Percentiles rank a stretch among this genome's conserved stretches.
Evolutionary conservation across 2,888 invertebrate species (phyloP).

Genomic region (Eilema depressum): DNA sequence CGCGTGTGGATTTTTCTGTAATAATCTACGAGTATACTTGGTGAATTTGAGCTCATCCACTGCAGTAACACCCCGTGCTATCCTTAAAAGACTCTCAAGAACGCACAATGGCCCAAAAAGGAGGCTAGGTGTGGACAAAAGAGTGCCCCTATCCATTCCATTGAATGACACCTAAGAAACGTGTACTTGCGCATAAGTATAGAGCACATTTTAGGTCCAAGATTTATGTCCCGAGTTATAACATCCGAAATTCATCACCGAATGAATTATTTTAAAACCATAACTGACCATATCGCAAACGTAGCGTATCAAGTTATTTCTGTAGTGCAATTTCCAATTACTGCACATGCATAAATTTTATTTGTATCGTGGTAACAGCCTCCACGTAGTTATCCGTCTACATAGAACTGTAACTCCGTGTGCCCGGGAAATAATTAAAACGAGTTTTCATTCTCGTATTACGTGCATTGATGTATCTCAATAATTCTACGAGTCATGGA

Average conservation of each 20-base stretch:
- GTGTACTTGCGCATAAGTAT: too few relatives aligned
- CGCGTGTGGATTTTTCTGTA: too few relatives aligned
- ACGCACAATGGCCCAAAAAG: too few relatives aligned
- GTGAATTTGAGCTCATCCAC: too few relatives aligned
- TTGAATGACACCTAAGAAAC: too few relatives aligned
- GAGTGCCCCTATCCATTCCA: too few relatives aligned
- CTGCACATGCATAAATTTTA: constrained; percentile 53
- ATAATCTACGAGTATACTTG: too few relatives aligned
- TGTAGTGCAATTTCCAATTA: constrained; percentile 51
- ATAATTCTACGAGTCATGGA: neutral
- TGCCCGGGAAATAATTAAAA: constrained; percentile 40
- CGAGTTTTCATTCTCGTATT: constrained; percentile 15
- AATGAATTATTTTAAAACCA: constrained; percentile 28
- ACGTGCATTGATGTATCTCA: constrained; percentile 1
- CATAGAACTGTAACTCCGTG: constrained; percentile 35
- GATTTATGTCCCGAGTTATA: neutral
- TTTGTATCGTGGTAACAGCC: constrained; percentile 43
- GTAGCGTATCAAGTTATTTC: constrained; percentile 43
- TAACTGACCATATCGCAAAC: constrained; percentile 36
- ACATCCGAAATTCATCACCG: constrained; percentile 32
- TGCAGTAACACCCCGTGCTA: too few relatives aligned
- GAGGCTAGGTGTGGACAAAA: too few relatives aligned
- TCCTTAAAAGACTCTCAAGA: too few relatives aligned
- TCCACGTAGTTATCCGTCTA: constrained; percentile 36
- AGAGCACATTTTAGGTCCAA: too few relatives aligned